Conservation (phyloP, 2,888 invertebrate genomes). For the Nephrotoma guestfalica region DNA sequence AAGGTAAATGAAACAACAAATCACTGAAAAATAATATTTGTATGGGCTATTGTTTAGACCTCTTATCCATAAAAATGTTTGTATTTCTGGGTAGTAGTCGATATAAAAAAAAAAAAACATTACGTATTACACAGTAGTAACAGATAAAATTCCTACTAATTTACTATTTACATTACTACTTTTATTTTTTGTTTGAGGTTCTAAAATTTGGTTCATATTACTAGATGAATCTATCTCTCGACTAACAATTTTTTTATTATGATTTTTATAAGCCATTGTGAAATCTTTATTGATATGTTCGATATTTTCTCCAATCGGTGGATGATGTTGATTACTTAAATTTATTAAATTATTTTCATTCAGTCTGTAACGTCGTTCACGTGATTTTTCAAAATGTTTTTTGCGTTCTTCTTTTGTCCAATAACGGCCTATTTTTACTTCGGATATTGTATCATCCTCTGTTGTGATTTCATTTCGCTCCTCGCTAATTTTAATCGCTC, state of each 20-base stretch:
- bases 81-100: not conserved
- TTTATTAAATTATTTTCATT: conserved; percentile 15
- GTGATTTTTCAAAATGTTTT: conserved; percentile 52
- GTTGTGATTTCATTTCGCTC: conserved; percentile 52
- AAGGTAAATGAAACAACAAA: no score
- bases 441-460: conserved; percentile 65
- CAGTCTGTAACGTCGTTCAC: conserved; percentile 40
- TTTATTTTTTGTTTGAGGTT: conserved; percentile 14
- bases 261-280: conserved; percentile 15
- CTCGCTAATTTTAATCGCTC: conserved; percentile 48
- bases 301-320: conserved; percentile 28
- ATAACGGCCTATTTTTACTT: conserved; percentile 59
- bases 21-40: not conserved
- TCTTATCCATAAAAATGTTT: not conserved
- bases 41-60: not conserved
- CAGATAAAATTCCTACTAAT: conserved; percentile 41
- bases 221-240: not conserved
- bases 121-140: conserved; percentile 37
- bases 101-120: no score
- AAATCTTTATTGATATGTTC: conserved; percentile 24
- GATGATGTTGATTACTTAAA: conserved; percentile 20
- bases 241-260: not conserved
- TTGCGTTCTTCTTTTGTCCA: conserved; percentile 65
- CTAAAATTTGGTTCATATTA: conserved; percentile 18
- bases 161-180: conserved; percentile 24